Evolutionary conservation across 2,797 vertebrate genomes (phyloP).

Genomic region (Galagoides demidoff): DNA sequence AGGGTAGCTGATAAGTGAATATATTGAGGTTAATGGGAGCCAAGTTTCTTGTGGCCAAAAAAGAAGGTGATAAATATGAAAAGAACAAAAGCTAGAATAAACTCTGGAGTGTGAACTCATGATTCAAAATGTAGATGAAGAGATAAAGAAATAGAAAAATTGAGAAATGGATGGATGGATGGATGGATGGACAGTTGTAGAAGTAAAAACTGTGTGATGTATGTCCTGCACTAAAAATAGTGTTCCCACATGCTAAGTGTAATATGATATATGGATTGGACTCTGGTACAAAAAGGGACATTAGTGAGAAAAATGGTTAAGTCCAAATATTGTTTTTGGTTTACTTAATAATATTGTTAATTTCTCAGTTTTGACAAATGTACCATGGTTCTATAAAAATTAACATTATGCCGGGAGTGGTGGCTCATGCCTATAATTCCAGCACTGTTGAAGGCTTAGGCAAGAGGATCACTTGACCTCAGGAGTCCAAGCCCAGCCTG

Average conservation of each 20-base stretch:
- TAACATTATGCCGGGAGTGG: neutral
- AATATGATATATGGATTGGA: neutral
- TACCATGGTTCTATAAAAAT: neutral
- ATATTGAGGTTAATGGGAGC: neutral
- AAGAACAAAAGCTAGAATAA: constrained; percentile 37
- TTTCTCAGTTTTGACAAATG: neutral
- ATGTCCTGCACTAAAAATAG: neutral
- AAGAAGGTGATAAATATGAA: neutral
- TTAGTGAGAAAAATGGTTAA: neutral
- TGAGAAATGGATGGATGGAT: neutral
- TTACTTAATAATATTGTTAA: neutral
- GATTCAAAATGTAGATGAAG: neutral
- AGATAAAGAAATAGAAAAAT: neutral
- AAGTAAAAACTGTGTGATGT: neutral
- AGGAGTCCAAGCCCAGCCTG: too few species aligned
- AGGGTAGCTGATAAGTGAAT: neutral
- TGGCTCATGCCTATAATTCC: too few species aligned
- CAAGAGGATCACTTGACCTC: too few species aligned
- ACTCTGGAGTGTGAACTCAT: neutral
- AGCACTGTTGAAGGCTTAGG: too few species aligned
- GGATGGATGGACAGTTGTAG: neutral
- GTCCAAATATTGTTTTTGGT: neutral
- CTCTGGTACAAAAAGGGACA: neutral
- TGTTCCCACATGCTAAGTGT: neutral
- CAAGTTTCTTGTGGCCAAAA: neutral